phyloP scores from a whole-genome alignment of 2,888 invertebrate species.

The Nebria brevicollis region DNA sequence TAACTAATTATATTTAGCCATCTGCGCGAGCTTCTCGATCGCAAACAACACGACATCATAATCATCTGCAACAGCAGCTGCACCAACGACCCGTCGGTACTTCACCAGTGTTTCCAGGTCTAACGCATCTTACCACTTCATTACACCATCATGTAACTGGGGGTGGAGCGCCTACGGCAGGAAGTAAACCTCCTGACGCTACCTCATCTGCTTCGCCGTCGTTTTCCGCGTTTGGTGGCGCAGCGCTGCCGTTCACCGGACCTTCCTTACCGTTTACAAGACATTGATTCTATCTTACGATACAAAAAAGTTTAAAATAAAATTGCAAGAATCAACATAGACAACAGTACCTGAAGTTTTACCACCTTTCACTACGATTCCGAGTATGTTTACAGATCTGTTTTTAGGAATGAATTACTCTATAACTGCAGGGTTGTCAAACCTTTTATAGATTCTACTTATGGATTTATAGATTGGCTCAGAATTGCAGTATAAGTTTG shows the following conservation, averaged over 20 bases:
- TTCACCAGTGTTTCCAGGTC: neutral
- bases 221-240: neutral
- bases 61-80: neutral
- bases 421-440: too few relatives aligned
- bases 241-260: neutral
- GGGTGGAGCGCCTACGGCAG: neutral
- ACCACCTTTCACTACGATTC: too few relatives aligned
- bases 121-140: neutral
- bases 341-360: too few relatives aligned
- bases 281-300: neutral
- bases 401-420: too few relatives aligned
- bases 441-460: too few relatives aligned
- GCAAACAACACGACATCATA: neutral
- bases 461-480: too few relatives aligned
- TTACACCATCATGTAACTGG: neutral
- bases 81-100: neutral
- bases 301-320: too few relatives aligned
- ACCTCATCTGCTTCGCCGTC: neutral
- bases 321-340: too few relatives aligned
- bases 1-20: neutral
- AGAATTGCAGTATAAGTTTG: too few relatives aligned
- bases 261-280: neutral
- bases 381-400: too few relatives aligned
- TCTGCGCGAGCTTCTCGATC: neutral
- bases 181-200: neutral